A percentile compares a stretch with the other conserved stretches of the same genome.
Evolutionary conservation across 2,888 invertebrate genomes (phyloP).

Genomic region (Caenorhabditis sp.): DNA sequence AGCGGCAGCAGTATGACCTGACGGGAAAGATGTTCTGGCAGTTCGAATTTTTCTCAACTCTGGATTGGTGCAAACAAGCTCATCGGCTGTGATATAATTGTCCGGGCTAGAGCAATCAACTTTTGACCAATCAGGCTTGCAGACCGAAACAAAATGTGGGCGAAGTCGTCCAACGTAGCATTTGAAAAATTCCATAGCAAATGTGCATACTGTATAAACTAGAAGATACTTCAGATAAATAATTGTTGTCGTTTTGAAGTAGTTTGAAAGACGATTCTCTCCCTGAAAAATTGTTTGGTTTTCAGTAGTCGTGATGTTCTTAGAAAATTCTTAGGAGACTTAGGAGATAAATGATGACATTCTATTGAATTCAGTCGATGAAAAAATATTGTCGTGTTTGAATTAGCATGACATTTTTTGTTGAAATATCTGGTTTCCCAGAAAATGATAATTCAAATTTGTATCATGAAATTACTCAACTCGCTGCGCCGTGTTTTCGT

Average conservation of each 20-base stretch:
- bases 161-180: slow-evolving; percentile 82
- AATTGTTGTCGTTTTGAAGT: slow-evolving; percentile 55
- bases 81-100: slow-evolving; percentile 52
- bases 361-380: too few species aligned
- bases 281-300: slow-evolving; percentile 22
- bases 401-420: too few species aligned
- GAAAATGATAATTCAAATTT: too few species aligned
- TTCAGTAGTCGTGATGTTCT: too few species aligned
- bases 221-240: slow-evolving; percentile 63
- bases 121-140: slow-evolving; percentile 77
- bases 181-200: slow-evolving; percentile 56
- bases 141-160: slow-evolving; percentile 91
- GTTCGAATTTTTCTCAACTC: slow-evolving; percentile 53
- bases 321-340: too few species aligned
- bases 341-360: too few species aligned
- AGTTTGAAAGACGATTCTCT: slow-evolving; percentile 51
- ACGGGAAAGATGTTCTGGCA: slow-evolving; percentile 69
- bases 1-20: slow-evolving; percentile 68
- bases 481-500: too few species aligned
- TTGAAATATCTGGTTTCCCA: too few species aligned
- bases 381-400: too few species aligned
- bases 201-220: slow-evolving; percentile 51
- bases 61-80: slow-evolving; percentile 48
- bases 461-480: too few species aligned
- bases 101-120: slow-evolving; percentile 54